Percentiles rank a stretch among this genome's conserved stretches.
Conservation (phyloP, 1,140 invertebrate species). For the Drosophila repletoides region DNA sequence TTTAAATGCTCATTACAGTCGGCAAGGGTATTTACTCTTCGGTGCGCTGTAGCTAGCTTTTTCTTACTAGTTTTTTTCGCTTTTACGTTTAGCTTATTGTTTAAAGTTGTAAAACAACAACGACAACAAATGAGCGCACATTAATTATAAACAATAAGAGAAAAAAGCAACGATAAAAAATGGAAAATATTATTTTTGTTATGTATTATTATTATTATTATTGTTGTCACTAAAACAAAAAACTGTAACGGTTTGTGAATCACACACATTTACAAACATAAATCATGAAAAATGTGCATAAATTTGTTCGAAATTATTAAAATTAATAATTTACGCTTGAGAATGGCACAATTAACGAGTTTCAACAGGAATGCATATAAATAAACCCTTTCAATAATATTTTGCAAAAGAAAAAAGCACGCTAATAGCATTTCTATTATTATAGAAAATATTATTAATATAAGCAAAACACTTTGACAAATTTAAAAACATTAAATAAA, state of each 20-base stretch:
- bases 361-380: constrained; percentile 31
- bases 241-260: constrained; percentile 69
- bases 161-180: constrained; percentile 28
- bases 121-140: constrained; percentile 62
- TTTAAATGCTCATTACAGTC: no score
- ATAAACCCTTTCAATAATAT: constrained; percentile 18
- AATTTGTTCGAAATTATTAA: constrained; percentile 43
- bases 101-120: constrained; percentile 52
- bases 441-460: constrained; percentile 7
- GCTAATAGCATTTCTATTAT: constrained; percentile 37
- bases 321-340: constrained; percentile 52
- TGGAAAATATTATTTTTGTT: constrained; percentile 26
- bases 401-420: constrained; percentile 9
- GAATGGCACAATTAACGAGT: constrained; percentile 55
- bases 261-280: constrained; percentile 52
- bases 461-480: constrained; percentile 55
- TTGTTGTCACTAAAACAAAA: constrained; percentile 50
- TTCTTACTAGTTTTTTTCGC: neutral
- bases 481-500: constrained; percentile 52
- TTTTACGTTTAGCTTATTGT: constrained; percentile 39
- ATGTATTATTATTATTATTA: constrained; percentile 40
- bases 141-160: constrained; percentile 61
- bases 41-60: neutral
- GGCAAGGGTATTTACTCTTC: neutral
- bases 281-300: constrained; percentile 55